phyloP scores from a whole-genome alignment of 2,888 invertebrate species.

The Sesamia inferens region DNA sequence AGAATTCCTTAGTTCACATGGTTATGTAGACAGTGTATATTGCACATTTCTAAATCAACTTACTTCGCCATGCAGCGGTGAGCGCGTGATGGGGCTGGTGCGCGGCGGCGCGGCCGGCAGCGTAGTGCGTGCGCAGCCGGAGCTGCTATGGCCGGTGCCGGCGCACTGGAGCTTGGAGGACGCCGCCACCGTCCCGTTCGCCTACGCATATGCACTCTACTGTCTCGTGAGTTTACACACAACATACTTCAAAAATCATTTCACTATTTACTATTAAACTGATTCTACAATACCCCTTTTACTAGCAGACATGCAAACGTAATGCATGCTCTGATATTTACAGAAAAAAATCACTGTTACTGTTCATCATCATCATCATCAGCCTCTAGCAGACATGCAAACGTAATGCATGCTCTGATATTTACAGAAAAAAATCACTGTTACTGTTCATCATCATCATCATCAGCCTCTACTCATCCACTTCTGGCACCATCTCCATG shows the following conservation, averaged over 20 bases:
- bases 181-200: conserved; percentile 94
- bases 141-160: conserved; percentile 92
- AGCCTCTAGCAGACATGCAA: background rate
- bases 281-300: background rate
- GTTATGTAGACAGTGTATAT: too few relatives aligned
- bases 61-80: conserved; percentile 76
- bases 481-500: too few relatives aligned
- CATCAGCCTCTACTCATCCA: too few relatives aligned
- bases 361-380: too few relatives aligned
- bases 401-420: too few relatives aligned
- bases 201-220: conserved; percentile 90
- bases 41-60: background rate
- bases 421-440: too few relatives aligned
- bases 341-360: too few relatives aligned
- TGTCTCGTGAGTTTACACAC: conserved; percentile 63
- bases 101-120: conserved; percentile 87
- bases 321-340: too few relatives aligned
- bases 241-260: background rate
- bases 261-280: background rate
- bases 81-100: conserved; percentile 91
- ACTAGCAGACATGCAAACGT: background rate
- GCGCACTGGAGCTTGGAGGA: conserved; percentile 92
- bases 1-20: too few relatives aligned
- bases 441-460: too few relatives aligned
- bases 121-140: conserved; percentile 86